Evolutionary conservation across 2,888 invertebrate genomes (phyloP), one percentile per base, ranked within the genome.

Genomic region (Eilema sororculum): DNA sequence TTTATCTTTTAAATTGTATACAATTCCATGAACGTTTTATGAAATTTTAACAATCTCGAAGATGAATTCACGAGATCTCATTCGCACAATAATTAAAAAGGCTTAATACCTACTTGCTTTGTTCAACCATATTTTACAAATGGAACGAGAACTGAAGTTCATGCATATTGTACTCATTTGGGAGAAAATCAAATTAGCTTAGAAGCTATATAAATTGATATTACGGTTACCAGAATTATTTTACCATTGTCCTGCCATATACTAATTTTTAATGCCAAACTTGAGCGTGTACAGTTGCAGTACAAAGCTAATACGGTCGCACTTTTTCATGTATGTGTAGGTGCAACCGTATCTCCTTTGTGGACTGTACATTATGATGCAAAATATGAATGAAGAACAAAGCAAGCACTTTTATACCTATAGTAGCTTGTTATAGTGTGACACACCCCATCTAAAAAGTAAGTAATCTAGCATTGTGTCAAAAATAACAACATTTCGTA

Each of bases 401-500:
- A 52, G 8, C n/a, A 52, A 52, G 28, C 6, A 58, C 6, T 58
- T 58, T 28, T 58, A 57, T 57, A 57, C 24, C 24, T 24, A 13
- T 24, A 24, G 24, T 57, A 24, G 12, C 13, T 0, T 22, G 22
- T 10, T 56, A 3, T 22, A 8, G 1, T 22, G 56, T 56, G 56
- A 56, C 20, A 56, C n/a, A 56, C 8, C 30, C 3, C 30, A 33
- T 28, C 3, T 28, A 56, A 8, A 57, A 58, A 58, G 12, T 46
- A 46, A 46, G 20, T 20, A 46, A 46, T 57, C 13, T 25, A 13
- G 22, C 57, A 58, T 25, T 22, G 33, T 61, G 33, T 33, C 20
- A n/a, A n/a, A 52, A 52, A n/a, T 52, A 52, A 52, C 52, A 13
- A 33, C n/a, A 33, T 37, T 61, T 61, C 22, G n/a, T 52, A 52